Evolutionary conservation across 2,888 invertebrate species (phyloP).

Genomic region (Colletes collaris): DNA sequence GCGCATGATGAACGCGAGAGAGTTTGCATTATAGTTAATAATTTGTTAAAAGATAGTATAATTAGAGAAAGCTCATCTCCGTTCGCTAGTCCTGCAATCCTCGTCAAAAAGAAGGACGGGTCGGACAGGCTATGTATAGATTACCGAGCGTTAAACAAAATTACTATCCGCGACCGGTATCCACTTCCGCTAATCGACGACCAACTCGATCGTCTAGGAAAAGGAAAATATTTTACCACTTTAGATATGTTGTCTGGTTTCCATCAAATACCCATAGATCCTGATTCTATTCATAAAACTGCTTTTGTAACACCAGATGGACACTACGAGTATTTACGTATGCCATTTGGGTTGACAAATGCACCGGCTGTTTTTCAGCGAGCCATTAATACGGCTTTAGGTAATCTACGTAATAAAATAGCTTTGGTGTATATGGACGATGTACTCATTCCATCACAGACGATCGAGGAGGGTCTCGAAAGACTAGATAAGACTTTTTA

Average conservation of each 20-base stretch:
- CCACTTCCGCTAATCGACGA: slow-evolving; percentile 27
- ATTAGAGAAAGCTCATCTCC: slow-evolving; percentile 28
- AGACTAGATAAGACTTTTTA: slow-evolving; percentile 60
- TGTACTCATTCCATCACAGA: slow-evolving; percentile 62
- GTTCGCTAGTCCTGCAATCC: slow-evolving; percentile 23
- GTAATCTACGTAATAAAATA: slow-evolving; percentile 63
- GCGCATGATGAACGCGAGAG: background rate
- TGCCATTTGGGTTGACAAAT: too few species aligned
- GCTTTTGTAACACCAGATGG: slow-evolving; percentile 2
- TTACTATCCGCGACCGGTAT: slow-evolving; percentile 17
- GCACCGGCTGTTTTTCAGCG: background rate
- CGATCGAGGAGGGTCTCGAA: slow-evolving; percentile 62
- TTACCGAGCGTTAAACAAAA: slow-evolving; percentile 3
- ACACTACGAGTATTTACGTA: too few species aligned
- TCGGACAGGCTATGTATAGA: slow-evolving; percentile 16
- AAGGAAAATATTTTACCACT: slow-evolving; percentile 12
- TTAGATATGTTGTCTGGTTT: slow-evolving; percentile 23
- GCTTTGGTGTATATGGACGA: slow-evolving; percentile 73
- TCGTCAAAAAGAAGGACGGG: slow-evolving; percentile 26
- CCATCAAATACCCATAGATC: slow-evolving; percentile 26
- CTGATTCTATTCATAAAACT: slow-evolving; percentile 3
- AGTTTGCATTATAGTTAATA: slow-evolving; percentile 3
- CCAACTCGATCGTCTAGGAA: slow-evolving; percentile 22
- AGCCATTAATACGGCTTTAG: slow-evolving; percentile 60
- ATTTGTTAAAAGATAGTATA: slow-evolving; percentile 18